A percentile compares a stretch with the other conserved stretches of the same genome.
phyloP scores from a whole-genome alignment of 2,113 vertebrate species.

The Symphodus melops region DNA sequence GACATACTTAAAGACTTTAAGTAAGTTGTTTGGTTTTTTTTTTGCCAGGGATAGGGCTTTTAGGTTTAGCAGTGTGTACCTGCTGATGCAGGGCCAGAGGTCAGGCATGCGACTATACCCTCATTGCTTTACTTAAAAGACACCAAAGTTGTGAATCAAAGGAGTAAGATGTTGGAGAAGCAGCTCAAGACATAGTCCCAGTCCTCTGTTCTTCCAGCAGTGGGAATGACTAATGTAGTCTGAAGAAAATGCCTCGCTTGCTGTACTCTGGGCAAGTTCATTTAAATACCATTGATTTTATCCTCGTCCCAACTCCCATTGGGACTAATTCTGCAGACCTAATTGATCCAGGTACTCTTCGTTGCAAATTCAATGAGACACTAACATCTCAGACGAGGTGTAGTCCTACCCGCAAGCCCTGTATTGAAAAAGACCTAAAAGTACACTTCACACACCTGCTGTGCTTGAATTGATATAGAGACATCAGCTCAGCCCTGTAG shows the following conservation, averaged over 20 bases:
- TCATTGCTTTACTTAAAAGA: constrained; percentile 19
- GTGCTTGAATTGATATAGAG: constrained; percentile 53
- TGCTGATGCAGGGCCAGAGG: constrained; percentile 40
- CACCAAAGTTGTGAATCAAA: constrained; percentile 31
- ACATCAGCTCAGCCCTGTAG: constrained; percentile 23
- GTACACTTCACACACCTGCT: constrained; percentile 30
- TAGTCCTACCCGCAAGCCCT: constrained; percentile 29
- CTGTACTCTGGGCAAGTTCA: constrained; percentile 55
- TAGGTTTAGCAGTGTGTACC: neutral
- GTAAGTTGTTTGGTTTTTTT: neutral
- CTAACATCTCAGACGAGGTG: constrained; percentile 33
- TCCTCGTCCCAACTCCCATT: constrained; percentile 42
- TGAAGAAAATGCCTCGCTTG: constrained; percentile 52
- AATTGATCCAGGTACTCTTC: constrained; percentile 69
- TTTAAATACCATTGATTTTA: constrained; percentile 78
- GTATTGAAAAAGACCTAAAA: constrained; percentile 50
- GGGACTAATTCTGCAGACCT: constrained; percentile 68
- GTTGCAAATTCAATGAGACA: constrained; percentile 62
- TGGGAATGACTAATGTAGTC: constrained; percentile 66
- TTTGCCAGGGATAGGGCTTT: neutral
- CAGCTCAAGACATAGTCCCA: constrained; percentile 38
- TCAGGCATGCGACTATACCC: constrained; percentile 15
- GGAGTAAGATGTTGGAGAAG: constrained; percentile 35
- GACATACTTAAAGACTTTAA: neutral
- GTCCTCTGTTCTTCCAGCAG: constrained; percentile 57